Evolutionary conservation across 2,113 vertebrate genomes (phyloP), one percentile per base, ranked within the genome.

Genomic region (Callionymus lyra): DNA sequence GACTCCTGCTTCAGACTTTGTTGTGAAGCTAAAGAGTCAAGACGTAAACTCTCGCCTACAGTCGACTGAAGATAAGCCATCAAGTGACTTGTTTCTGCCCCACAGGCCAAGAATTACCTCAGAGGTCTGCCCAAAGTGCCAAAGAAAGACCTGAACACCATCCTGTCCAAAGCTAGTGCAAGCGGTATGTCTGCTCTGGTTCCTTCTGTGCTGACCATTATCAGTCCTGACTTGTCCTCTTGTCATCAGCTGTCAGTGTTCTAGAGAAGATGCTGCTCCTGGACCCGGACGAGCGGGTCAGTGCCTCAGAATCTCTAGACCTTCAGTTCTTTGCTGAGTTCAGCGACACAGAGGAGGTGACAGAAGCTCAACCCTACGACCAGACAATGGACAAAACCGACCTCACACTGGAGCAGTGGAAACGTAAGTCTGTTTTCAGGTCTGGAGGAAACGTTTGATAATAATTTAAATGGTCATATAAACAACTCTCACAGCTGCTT

Each of bases 211-310:
- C 8, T 27, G 21, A 27, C 8, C 8, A 4, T 17, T 0, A 16
- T 5, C 1, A 34, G 34, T 12, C n/a, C 19, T 38, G 10, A 47
- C 16, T 16, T 6, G 56, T 3, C 63, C 8, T 19, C 40, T 59
- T 12, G 71, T 6, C 44, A 6, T 44, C 68, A 98, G 95, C 90
- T 1, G 87, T 98, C 66, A 80, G 74, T 52, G 88, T 94, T 44
- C 55, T 98, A 74, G 94, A 98, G 47, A 90, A 88, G 65, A 97
- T 95, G 93, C 76, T 98, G 53, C 88, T 97, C 13, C 81, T 98
- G 56, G 94, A 98, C 45, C 89, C 91, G 0, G 94, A 98, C 50
- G 80, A 76, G 64, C 80, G 94, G 65, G 82, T 87, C 53, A 92
- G 90, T 0, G 94, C 95, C 0, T 86, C 89, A 0, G 88, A 94